phyloP scores from a whole-genome alignment of 1,140 invertebrate species.

The Hyles vespertilio region DNA sequence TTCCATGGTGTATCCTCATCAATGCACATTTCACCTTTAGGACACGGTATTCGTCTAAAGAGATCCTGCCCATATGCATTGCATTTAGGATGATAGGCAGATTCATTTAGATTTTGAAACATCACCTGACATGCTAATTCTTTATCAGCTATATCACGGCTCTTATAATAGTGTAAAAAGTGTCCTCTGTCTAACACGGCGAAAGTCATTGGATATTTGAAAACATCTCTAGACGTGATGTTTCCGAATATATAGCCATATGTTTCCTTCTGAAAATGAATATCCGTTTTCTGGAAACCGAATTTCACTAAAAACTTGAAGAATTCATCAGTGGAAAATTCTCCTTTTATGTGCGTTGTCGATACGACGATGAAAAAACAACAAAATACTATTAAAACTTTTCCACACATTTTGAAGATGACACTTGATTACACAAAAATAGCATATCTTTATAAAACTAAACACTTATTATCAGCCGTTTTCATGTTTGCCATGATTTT shows the following conservation, averaged over 20 bases:
- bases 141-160: constrained; percentile 79
- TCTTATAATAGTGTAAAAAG: constrained; percentile 93
- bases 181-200: constrained; percentile 91
- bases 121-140: constrained; percentile 86
- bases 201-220: constrained; percentile 84
- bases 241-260: constrained; percentile 97
- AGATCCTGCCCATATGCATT: constrained; percentile 90
- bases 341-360: constrained; percentile 55
- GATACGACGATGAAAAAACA: constrained; percentile 38
- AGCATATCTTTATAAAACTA: neutral
- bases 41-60: constrained; percentile 92
- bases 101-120: constrained; percentile 88
- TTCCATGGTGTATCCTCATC: constrained; percentile 92
- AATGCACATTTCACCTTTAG: constrained; percentile 83
- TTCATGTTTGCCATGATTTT: neutral
- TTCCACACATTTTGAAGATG: constrained; percentile 48
- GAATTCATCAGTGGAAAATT: constrained; percentile 77
- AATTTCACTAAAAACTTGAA: constrained; percentile 96
- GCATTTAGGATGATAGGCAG: constrained; percentile 91
- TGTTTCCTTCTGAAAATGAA: constrained; percentile 85
- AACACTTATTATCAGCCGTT: neutral
- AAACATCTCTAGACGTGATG: constrained; percentile 83
- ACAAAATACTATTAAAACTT: constrained; percentile 43
- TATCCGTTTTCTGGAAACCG: constrained; percentile 97
- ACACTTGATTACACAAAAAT: constrained; percentile 4